phyloP scores from a whole-genome alignment of 1,140 invertebrate genomes.

The Brachionus rubens region DNA sequence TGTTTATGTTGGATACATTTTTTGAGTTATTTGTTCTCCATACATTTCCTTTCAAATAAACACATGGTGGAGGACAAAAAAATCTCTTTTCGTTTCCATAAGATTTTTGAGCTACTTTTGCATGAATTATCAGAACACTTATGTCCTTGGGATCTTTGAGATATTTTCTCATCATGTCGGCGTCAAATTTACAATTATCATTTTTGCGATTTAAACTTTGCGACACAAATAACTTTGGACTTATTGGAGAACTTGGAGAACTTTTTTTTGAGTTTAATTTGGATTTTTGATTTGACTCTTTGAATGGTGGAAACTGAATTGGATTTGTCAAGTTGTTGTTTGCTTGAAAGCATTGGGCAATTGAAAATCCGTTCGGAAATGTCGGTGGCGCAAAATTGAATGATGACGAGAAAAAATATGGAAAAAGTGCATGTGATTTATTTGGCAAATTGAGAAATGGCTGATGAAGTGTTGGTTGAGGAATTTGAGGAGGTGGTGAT shows the following conservation, averaged over 20 bases:
- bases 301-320: background rate
- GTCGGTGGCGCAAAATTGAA: background rate
- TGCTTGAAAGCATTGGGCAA: background rate
- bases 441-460: background rate
- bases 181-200: background rate
- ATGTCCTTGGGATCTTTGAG: conserved; percentile 67
- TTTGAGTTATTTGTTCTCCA: conserved; percentile 70
- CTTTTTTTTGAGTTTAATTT: too few relatives aligned
- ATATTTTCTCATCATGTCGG: conserved; percentile 36
- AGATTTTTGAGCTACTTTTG: conserved; percentile 96
- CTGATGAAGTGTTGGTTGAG: background rate
- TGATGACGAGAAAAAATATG: conserved; percentile 9
- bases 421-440: conserved; percentile 1
- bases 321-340: background rate
- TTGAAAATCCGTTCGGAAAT: background rate
- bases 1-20: conserved; percentile 59
- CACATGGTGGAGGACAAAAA: conserved; percentile 98
- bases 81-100: conserved; percentile 99
- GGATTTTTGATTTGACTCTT: background rate
- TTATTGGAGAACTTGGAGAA: background rate
- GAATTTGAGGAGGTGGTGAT: background rate
- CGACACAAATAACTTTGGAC: background rate
- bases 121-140: conserved; percentile 93
- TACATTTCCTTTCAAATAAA: conserved; percentile 93
- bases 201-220: background rate